Conservation (phyloP, 2,113 vertebrate species). For the Natator depressus region DNA sequence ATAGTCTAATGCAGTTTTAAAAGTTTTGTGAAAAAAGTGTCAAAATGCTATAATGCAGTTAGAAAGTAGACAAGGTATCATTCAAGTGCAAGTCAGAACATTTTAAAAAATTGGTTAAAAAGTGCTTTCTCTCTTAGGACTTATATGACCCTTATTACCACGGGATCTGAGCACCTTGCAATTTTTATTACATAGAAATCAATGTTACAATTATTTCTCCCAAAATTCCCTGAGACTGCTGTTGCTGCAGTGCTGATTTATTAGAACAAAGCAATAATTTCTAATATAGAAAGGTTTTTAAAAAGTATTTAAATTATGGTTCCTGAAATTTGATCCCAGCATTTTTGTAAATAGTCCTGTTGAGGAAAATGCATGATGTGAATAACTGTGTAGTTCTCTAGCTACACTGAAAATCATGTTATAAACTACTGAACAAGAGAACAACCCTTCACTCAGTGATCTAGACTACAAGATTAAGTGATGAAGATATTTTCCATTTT, state of each 20-base stretch:
- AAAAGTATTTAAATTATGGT: not conserved
- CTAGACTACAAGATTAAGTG: not conserved
- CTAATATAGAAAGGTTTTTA: not conserved
- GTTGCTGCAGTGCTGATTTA: not conserved
- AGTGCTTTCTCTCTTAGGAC: not conserved
- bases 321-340: not conserved
- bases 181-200: not conserved
- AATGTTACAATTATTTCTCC: not conserved
- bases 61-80: not conserved
- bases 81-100: not conserved
- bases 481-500: not conserved
- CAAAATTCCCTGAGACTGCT: slow-evolving; percentile 61
- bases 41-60: not conserved
- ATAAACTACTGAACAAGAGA: not conserved
- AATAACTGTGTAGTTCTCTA: not conserved
- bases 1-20: not conserved
- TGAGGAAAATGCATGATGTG: not conserved
- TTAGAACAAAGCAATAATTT: not conserved
- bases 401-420: not conserved
- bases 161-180: slow-evolving; percentile 8
- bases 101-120: not conserved
- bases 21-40: not conserved
- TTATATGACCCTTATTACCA: not conserved
- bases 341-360: not conserved
- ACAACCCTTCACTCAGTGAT: not conserved